Base-by-base conservation (phyloP, 2,113 vertebrate species). In the Isichthys henryi region DNA sequence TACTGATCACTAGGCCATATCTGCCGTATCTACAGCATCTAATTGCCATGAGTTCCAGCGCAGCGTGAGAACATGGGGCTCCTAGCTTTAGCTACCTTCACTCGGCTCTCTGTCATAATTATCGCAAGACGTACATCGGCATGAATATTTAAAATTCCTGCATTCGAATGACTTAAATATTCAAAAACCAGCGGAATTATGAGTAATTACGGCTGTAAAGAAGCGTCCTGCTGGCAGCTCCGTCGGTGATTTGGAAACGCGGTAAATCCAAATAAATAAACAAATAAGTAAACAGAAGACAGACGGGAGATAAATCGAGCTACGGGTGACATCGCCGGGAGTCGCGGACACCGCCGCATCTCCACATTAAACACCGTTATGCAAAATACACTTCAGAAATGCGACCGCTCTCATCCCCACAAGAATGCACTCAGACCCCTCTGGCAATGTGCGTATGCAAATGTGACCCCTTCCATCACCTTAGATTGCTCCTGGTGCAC, bases 1-100 rank as follows among this genome's bases (percentile, higher is more conserved):
- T 90, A 90, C 48, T 87, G 84, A 90, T 70, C 86, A 86, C 89
- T 49, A 88, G 86, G 21, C 52, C 86, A 31, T 80, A 83, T 70
- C 49, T 58, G 11, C 52, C 70, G 21, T 80, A 83, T 70, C 49
- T 48, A 31, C 35, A 83, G 82, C 56, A 66, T 77, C 66, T 82
- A 43, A 87, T 90, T 52, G 49, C 13, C 21, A 58, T 88, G 77
- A 74, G 80, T 66, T 88, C 53, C 62, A 83, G 74, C 21, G 27
- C 13, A 48, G 62, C 13, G n/a, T 46, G 58, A 66, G 27, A 86
- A 43, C 23, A 27, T 10, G 23, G 43, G 43, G 87, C 58, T 88
- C 87, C 27, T 4, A 88, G 27, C 6, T 7, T 35, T 35, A 7
- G 43, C 35, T 66, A n/a, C 11, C 53, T 88, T 62, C 58, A 46